Conservation (phyloP, 2,888 invertebrate species). For the Acanthosepion esculentum region DNA sequence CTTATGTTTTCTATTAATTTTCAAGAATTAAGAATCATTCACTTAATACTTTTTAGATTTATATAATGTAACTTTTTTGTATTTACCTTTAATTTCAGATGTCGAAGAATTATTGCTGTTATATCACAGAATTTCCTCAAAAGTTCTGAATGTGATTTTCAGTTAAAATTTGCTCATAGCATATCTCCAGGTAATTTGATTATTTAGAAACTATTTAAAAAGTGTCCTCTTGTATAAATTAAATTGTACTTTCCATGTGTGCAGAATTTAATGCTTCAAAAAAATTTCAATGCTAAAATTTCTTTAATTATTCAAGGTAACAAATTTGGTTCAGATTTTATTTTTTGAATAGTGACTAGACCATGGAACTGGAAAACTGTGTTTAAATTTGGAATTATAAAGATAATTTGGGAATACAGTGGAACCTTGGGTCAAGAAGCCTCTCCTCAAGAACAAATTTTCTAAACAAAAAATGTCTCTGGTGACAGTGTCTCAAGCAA, state of each 20-base stretch:
- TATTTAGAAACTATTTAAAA: background rate
- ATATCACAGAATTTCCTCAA: constrained; percentile 85
- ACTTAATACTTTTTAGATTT: background rate
- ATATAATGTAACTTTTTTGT: background rate
- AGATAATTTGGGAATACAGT: too few relatives aligned
- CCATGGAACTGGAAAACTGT: background rate
- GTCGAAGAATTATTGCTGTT: constrained; percentile 86
- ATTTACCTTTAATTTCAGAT: constrained; percentile 76
- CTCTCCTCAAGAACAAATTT: too few relatives aligned
- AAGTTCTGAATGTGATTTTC: constrained; percentile 85
- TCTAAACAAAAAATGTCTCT: too few relatives aligned
- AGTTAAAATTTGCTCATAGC: constrained; percentile 86
- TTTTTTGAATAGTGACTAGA: background rate
- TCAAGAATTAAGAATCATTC: background rate
- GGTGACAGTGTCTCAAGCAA: too few relatives aligned
- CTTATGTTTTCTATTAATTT: too few relatives aligned
- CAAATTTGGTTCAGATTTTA: background rate
- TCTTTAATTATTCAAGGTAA: too few relatives aligned
- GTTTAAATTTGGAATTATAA: too few relatives aligned
- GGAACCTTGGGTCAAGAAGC: too few relatives aligned
- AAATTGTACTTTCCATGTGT: too few relatives aligned
- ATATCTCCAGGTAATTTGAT: constrained; percentile 80
- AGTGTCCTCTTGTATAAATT: too few relatives aligned
- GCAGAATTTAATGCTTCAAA: too few relatives aligned
- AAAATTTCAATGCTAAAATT: too few relatives aligned